These are phyloP conservation scores for Chanos chanos DNA, from an alignment of 2,797 vertebrate genomes.

Conservation along the genomic window DNA sequence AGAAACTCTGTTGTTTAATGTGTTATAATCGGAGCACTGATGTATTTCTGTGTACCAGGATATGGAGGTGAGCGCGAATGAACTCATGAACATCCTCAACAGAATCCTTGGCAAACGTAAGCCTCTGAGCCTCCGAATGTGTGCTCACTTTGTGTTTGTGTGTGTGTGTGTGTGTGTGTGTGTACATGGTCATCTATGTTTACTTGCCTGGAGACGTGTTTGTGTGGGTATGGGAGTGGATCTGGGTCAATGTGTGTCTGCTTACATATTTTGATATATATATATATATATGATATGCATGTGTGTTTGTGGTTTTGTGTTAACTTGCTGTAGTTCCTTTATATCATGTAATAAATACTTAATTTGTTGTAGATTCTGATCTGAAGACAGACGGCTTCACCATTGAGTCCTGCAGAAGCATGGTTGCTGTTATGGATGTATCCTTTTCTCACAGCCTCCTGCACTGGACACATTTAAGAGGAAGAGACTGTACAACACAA, in stretches of 20 bases:
- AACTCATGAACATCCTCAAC: constrained; percentile 92
- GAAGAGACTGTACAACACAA: no score
- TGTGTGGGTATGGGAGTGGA: background rate
- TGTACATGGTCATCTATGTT: background rate
- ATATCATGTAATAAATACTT: no score
- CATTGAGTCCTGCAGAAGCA: constrained; percentile 92
- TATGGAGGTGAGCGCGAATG: constrained; percentile 87
- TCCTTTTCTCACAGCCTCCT: constrained; percentile 68
- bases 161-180: background rate
- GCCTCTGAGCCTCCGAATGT: no score
- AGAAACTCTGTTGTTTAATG: no score
- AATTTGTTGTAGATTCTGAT: constrained; percentile 76
- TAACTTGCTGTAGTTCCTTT: no score
- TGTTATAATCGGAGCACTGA: background rate
- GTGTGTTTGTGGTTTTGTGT: no score
- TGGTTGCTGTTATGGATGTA: constrained; percentile 98
- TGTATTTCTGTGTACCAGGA: constrained; percentile 62
- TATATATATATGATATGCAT: no score
- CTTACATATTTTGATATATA: no score
- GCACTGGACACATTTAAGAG: no score
- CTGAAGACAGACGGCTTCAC: constrained; percentile 87
- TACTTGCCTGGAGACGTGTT: background rate
- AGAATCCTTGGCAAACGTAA: constrained; percentile 84
- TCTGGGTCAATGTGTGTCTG: background rate
- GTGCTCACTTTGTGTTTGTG: no score